Evolutionary conservation across 2,113 vertebrate species (phyloP), one percentile per base, ranked within the genome.

Genomic region (Acrocephalus arundinaceus): DNA sequence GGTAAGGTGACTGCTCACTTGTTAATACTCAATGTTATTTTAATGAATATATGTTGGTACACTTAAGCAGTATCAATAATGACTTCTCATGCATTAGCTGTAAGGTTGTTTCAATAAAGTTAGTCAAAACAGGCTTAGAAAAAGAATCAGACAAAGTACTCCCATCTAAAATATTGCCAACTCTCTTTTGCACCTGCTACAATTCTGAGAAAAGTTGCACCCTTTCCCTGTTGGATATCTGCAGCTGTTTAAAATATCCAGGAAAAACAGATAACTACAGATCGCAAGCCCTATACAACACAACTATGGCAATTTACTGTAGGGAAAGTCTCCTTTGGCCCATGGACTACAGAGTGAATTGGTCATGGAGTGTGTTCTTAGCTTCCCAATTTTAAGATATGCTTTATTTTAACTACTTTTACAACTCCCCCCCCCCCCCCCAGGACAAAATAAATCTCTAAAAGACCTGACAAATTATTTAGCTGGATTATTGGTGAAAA

Each of bases 401-500:
- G 37, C 31, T 59, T 87, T 89, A 72, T 71, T 96, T 87, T 85
- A 87, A 77, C 63, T 68, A 23, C 27, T 49, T 41, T 43, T n/a
- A 20, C 16, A 9, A 9, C 37, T 10, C 17, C 21, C 8, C 16
- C 17, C 45, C 18, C 14, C 43, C 43, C 43, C n/a, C 35, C 35
- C 35, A 87, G 68, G 67, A 87, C 52, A 73, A 85, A 55, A 89
- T 74, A 86, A 71, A 85, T 67, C 61, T 90, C 52, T 63, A 72
- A 85, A 93, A 21, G 63, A 43, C 45, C 46, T 88, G 91, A 96
- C 30, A 94, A 97, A 90, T 94, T 85, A 83, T 96, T 95, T 84
- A 93, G 65, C n/a, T 74, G 48, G 18, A 97, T 97, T 96, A 96
- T 84, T 93, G 73, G 68, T 79, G 66, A 96, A 97, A 97, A 85